These are phyloP conservation scores for Pristionchus japonicus DNA, from an alignment of 2,888 invertebrate genomes.

Conservation along the genomic window DNA sequence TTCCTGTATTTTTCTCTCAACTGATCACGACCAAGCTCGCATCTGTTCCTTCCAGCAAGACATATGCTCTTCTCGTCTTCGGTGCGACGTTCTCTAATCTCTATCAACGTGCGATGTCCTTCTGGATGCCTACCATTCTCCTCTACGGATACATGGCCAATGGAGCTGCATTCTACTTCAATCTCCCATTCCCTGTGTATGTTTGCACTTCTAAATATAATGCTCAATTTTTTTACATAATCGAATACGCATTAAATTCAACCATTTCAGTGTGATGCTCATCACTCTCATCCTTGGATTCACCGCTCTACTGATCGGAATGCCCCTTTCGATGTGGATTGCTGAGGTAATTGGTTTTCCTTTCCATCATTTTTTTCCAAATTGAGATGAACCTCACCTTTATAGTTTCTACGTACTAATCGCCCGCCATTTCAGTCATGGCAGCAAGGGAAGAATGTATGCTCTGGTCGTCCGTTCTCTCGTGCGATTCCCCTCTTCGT, in stretches of 20 bases:
- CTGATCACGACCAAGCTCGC: neutral
- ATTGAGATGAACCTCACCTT: no score
- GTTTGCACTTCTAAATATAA: no score
- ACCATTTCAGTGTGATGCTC: neutral
- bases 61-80: conserved; percentile 9
- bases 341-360: neutral
- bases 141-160: conserved; percentile 30
- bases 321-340: conserved; percentile 34
- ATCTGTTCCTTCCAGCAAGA: neutral
- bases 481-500: conserved; percentile 31
- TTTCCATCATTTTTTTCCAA: neutral
- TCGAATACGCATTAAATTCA: neutral
- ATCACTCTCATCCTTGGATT: conserved; percentile 20
- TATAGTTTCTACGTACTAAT: no score
- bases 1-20: neutral
- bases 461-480: conserved; percentile 25
- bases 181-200: conserved; percentile 34
- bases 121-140: conserved; percentile 46
- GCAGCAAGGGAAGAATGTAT: conserved; percentile 22
- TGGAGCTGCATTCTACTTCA: neutral
- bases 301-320: conserved; percentile 18
- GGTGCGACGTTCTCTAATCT: conserved; percentile 3
- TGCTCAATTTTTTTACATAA: neutral
- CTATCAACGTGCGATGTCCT: conserved; percentile 40
- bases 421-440: neutral